Conservation (phyloP, 2,888 invertebrate genomes). For the Dioctria rufipes region DNA sequence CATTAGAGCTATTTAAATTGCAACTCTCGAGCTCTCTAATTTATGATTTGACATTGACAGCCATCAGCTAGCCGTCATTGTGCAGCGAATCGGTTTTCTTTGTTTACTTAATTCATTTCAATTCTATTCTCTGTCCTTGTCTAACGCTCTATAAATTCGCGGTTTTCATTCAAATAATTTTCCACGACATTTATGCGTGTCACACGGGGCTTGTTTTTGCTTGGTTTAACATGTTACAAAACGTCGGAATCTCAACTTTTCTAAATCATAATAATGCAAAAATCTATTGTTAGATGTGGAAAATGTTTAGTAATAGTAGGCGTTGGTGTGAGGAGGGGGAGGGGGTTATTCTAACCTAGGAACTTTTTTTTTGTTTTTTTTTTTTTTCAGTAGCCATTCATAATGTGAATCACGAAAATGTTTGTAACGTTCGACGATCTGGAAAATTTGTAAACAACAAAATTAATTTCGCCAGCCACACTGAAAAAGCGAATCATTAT, state of each 20-base stretch:
- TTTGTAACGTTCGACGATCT: not conserved
- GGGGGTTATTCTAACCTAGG: too few species aligned
- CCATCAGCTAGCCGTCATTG: not conserved
- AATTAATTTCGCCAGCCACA: not conserved
- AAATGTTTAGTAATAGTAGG: conserved; percentile 2
- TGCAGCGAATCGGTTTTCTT: conserved; percentile 30
- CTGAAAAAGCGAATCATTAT: not conserved
- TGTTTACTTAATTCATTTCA: conserved; percentile 10
- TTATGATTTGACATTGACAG: conserved; percentile 46
- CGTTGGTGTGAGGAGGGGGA: not conserved
- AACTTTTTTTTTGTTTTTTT: not conserved
- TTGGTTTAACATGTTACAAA: conserved; percentile 15
- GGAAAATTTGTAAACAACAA: too few species aligned
- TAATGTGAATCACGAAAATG: not conserved
- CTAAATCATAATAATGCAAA: not conserved
- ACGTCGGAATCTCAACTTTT: not conserved
- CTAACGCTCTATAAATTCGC: not conserved
- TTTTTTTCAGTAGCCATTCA: not conserved
- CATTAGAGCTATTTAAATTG: too few species aligned
- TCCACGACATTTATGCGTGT: conserved; percentile 28
- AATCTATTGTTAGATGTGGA: not conserved
- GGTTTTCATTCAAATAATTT: conserved; percentile 24
- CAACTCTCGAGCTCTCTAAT: conserved; percentile 26
- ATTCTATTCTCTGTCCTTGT: not conserved
- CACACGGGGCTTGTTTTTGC: conserved; percentile 17